Evolutionary conservation across 2,888 invertebrate genomes (phyloP).

Genomic region (Andrena minutula): DNA sequence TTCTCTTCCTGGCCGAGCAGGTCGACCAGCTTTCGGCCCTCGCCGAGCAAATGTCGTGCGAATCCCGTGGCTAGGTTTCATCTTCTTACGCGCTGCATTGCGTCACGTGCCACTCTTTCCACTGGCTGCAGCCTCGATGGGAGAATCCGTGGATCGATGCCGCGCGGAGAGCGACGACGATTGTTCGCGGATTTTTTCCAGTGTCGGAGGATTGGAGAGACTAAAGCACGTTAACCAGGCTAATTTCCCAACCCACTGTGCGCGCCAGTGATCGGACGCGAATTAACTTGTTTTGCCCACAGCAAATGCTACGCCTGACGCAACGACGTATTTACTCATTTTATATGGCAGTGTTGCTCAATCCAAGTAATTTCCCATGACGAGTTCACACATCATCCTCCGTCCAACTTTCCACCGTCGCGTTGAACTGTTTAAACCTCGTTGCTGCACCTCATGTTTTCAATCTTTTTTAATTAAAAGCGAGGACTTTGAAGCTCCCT

Average conservation of each 20-base stretch:
- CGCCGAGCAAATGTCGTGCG: slow-evolving; percentile 69
- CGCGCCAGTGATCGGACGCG: too few relatives aligned
- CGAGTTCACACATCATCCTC: too few relatives aligned
- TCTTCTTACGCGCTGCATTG: slow-evolving; percentile 49
- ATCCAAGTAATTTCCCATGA: too few relatives aligned
- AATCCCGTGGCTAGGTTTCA: slow-evolving; percentile 58
- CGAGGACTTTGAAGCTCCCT: background rate
- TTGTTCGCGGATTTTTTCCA: slow-evolving; percentile 27
- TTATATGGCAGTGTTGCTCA: too few relatives aligned
- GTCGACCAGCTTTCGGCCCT: slow-evolving; percentile 39
- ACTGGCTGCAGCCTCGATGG: slow-evolving; percentile 10
- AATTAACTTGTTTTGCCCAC: too few relatives aligned
- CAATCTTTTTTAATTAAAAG: background rate
- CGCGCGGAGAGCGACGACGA: slow-evolving; percentile 33
- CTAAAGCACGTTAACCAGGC: too few relatives aligned
- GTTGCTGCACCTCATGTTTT: background rate
- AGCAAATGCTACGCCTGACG: too few relatives aligned
- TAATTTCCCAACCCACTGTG: too few relatives aligned
- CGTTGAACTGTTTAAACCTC: background rate
- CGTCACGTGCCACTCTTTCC: slow-evolving; percentile 40
- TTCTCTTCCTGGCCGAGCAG: slow-evolving; percentile 60
- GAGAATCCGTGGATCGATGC: slow-evolving; percentile 20
- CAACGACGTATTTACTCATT: too few relatives aligned
- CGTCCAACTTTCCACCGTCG: background rate
- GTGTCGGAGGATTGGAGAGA: background rate